These are phyloP conservation scores for Anolis sagrei DNA, from an alignment of 2,113 vertebrate genomes.

Conservation along the genomic window DNA sequence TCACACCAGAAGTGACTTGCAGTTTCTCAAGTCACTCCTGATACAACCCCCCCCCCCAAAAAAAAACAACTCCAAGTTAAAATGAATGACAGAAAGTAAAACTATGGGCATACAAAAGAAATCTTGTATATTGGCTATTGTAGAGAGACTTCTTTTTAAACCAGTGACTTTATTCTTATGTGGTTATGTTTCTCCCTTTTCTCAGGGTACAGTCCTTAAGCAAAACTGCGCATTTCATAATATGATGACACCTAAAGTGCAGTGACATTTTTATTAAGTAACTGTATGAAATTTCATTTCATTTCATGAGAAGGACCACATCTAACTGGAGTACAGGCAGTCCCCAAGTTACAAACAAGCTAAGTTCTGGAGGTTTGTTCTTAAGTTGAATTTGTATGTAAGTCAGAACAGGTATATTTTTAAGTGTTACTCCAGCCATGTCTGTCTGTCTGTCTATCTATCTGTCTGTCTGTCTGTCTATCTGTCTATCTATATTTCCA, in stretches of 20 bases:
- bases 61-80: background rate
- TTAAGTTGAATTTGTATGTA: no score
- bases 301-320: background rate
- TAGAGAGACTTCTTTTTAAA: background rate
- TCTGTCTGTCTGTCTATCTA: no score
- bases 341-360: no score
- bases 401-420: no score
- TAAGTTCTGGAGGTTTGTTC: no score
- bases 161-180: background rate
- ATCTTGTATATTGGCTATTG: background rate
- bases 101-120: background rate
- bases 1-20: no score
- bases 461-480: no score
- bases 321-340: background rate
- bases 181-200: background rate
- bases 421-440: no score
- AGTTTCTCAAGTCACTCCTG: no score
- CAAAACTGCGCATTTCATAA: background rate
- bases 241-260: background rate
- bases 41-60: no score
- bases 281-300: background rate
- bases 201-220: background rate
- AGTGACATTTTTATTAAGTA: background rate
- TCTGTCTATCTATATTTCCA: background rate
- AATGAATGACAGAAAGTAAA: background rate